Evolutionary conservation across 2,888 invertebrate species (phyloP), one percentile per base, ranked within the genome.

Genomic region (Dicranocentrus wangi): DNA sequence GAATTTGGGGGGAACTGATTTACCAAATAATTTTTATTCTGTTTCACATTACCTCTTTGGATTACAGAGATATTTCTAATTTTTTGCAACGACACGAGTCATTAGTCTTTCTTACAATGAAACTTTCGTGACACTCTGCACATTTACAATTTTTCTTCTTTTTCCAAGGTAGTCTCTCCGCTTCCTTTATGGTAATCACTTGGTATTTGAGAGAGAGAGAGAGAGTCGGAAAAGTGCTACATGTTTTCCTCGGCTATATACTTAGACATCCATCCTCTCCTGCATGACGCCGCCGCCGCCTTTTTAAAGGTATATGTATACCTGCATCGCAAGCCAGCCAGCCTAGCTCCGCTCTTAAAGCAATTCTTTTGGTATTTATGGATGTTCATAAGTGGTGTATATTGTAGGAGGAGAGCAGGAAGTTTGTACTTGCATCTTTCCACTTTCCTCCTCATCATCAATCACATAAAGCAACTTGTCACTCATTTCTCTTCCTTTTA

Each of bases 381-480:
- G n/a, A n/a, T n/a, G n/a, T n/a, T n/a, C n/a, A n/a, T n/a, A n/a
- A n/a, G n/a, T n/a, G n/a, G n/a, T n/a, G n/a, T n/a, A n/a, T n/a
- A n/a, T n/a, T n/a, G n/a, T n/a, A n/a, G n/a, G n/a, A n/a, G n/a
- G n/a, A n/a, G n/a, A n/a, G n/a, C n/a, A n/a, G n/a, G n/a, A n/a
- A n/a, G n/a, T n/a, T 8, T 39, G 39, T 58, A 7, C 58, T 58
- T 10, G 10, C 21, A 7, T 27, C 27, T 19, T 61, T 66, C 66
- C 77, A 23, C 69, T 78, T 78, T 43, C 43, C 39, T 27, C 10
- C 58, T 78, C 78, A 78, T 78, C 78, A 78, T 78, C 78, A 78
- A 78, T 78, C 78, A 78, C 78, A 63, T 70, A 70, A 78, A 78
- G 55, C 70, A 78, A 78, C 78, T 78, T 78, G 78, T 78, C 78